phyloP scores from a whole-genome alignment of 2,888 invertebrate species.

The Caenorhabditis angaria region DNA sequence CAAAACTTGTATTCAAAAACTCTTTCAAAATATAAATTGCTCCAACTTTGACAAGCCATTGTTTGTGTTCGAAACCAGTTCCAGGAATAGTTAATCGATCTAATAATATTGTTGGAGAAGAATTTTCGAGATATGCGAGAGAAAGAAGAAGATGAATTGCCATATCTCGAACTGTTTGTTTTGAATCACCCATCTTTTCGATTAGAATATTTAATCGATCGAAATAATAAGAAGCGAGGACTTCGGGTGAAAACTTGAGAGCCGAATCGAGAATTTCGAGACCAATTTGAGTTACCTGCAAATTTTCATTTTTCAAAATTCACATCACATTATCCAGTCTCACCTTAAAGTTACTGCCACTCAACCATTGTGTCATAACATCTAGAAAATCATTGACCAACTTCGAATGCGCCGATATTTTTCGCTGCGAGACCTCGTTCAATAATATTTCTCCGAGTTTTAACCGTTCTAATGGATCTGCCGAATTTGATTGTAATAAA shows the following conservation, averaged over 20 bases:
- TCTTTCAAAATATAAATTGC: constrained; percentile 27
- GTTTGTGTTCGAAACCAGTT: constrained; percentile 37
- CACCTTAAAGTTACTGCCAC: constrained; percentile 44
- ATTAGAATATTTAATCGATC: constrained; percentile 27
- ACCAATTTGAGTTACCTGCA: constrained; percentile 31
- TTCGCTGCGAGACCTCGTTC: constrained; percentile 35
- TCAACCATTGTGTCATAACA: constrained; percentile 40
- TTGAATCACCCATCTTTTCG: constrained; percentile 40
- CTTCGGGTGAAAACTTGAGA: constrained; percentile 24
- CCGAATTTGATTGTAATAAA: constrained; percentile 28
- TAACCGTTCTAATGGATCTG: constrained; percentile 39
- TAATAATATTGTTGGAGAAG: constrained; percentile 35
- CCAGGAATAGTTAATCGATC: constrained; percentile 17
- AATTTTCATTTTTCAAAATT: background rate
- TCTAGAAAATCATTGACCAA: constrained; percentile 41
- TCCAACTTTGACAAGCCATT: constrained; percentile 41
- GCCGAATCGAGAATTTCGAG: constrained; percentile 34
- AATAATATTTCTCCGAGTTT: constrained; percentile 24
- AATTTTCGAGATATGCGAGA: constrained; percentile 38
- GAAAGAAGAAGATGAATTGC: constrained; percentile 22
- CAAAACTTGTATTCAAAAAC: constrained; percentile 31
- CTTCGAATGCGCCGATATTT: constrained; percentile 37
- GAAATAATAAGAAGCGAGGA: constrained; percentile 38
- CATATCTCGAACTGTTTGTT: constrained; percentile 28
- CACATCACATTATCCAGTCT: background rate